Evolutionary conservation across 2,113 vertebrate species (phyloP), one percentile per base, ranked within the genome.

Genomic region (Alexandromys fortis): DNA sequence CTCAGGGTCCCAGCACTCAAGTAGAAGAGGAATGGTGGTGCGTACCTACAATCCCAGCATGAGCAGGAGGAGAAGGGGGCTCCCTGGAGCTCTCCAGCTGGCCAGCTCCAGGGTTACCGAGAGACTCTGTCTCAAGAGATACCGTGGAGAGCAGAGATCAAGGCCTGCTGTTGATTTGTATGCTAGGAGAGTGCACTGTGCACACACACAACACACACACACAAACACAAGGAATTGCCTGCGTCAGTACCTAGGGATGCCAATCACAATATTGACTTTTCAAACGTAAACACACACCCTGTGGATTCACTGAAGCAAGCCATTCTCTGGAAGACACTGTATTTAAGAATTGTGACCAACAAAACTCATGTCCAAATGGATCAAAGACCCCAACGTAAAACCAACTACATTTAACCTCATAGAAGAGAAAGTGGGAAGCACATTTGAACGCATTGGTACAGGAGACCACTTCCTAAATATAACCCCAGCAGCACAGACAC

Each of bases 211-310:
- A 21, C 42, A 86, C 28, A 78, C 76, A 78, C 45, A 45, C 14
- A 24, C 5, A 13, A 28, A 86, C 30, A 70, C 24, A 86, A 33
- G 45, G 33, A 70, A 94, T 58, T 75, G 49, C 92, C 77, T 82
- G 26, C 14, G 61, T 82, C 49, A 93, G 72, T 65, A 61, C 49
- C 86, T 82, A 16, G 5, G 82, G 82, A 85, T 45, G 26, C 38
- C n/a, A 7, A 26, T 85, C 82, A 85, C 42, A 89, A 94, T 78
- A 94, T 30, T 63, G 7, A 47, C 49, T n/a, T 88, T 78, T 82
- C 61, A 65, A 30, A 89, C 85, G 72, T 90, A 92, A 94, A 85
- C 11, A 35, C 86, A 35, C 2, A 86, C 61, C 91, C 89, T 52
- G 35, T 68, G 81, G 81, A 94, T 81, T 90, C 83, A 79, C 3